Evolutionary conservation across 64 coral and sea anemone genomes (phyloP).

Genomic region (Pachyseris speciosa): DNA sequence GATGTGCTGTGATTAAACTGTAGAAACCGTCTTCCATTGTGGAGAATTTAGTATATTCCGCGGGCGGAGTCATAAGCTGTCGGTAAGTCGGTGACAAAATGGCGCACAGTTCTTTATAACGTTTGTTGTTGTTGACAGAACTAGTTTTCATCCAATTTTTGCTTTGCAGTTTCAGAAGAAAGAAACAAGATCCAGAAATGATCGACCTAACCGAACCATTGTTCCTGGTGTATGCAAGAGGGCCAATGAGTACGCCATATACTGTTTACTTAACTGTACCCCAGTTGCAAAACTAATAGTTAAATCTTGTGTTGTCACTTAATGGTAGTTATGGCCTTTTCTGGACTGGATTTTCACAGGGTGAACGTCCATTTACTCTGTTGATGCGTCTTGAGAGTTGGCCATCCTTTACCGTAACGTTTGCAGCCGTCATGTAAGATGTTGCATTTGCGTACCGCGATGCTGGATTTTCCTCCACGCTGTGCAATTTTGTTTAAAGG

Average conservation of each 20-base stretch:
- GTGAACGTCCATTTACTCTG: too few species aligned
- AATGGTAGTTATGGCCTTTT: too few species aligned
- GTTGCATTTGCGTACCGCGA: too few species aligned
- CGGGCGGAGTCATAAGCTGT: not conserved
- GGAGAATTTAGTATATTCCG: not conserved
- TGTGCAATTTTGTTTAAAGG: too few species aligned
- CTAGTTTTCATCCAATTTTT: not conserved
- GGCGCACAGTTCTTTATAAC: not conserved
- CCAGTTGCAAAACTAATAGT: too few species aligned
- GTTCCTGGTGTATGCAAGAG: slow-evolving; percentile 75
- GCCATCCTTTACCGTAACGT: too few species aligned
- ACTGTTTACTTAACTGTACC: too few species aligned
- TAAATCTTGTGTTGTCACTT: too few species aligned
- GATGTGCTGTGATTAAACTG: not conserved
- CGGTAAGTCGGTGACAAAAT: not conserved
- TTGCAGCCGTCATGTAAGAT: too few species aligned
- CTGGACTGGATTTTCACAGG: too few species aligned
- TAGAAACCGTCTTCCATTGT: slow-evolving; percentile 36
- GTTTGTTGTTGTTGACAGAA: not conserved
- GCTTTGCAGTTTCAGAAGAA: slow-evolving; percentile 40
- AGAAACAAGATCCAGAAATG: slow-evolving; percentile 42
- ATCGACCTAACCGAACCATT: slow-evolving; percentile 47
- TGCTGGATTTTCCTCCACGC: too few species aligned
- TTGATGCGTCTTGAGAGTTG: too few species aligned
- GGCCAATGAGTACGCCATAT: slow-evolving; percentile 21